Base-by-base conservation (phyloP, 1,140 invertebrate genomes). In the Acromyrmex heyeri region DNA sequence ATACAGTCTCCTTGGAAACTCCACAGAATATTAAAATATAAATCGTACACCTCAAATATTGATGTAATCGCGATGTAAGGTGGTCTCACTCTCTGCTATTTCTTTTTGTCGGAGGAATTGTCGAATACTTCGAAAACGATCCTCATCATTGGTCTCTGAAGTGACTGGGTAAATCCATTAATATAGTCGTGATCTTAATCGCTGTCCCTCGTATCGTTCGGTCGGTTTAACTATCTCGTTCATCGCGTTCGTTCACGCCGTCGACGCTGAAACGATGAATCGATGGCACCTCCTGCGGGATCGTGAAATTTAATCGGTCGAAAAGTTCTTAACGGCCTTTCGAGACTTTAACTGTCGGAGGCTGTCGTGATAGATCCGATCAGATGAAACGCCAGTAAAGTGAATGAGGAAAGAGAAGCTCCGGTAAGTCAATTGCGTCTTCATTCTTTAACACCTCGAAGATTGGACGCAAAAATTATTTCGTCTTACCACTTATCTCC, bases 261-360 rank as follows among this genome's bases (percentile, higher is more conserved):
- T 10, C 65, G 44, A 67, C 34, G 50, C n/a, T 44, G 62, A 65
- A 87, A 82, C 81, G 88, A 73, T 57, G 87, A 90, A 87, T 87
- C 88, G 86, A 90, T 87, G 73, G 24, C 53, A 44, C 44, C 65
- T 78, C 55, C 86, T 62, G 57, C 10, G 77, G 16, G 64, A 78
- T 79, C 73, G 73, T 73, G 87, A 77, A 90, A 90, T 90, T 89
- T 89, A 87, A 90, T 90, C 89, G 89, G 34, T 89, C 73, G 73
- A 89, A 87, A 90, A 90, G 57, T 89, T 79, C 72, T 48, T 79
- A 81, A 70, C 87, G 67, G 70, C 70, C 57, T 79, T 73, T 34
- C 67, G 44, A 55, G 57, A 73, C 75, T 76, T 88, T 70, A 72
- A 69, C 30, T 38, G 48, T 57, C 69, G 75, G 55, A 72, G 67